Percentiles rank a stretch among this genome's conserved stretches.
These are phyloP conservation scores for Pangasius macronema DNA, from an alignment of 2,797 vertebrate species.

Conservation along the genomic window DNA sequence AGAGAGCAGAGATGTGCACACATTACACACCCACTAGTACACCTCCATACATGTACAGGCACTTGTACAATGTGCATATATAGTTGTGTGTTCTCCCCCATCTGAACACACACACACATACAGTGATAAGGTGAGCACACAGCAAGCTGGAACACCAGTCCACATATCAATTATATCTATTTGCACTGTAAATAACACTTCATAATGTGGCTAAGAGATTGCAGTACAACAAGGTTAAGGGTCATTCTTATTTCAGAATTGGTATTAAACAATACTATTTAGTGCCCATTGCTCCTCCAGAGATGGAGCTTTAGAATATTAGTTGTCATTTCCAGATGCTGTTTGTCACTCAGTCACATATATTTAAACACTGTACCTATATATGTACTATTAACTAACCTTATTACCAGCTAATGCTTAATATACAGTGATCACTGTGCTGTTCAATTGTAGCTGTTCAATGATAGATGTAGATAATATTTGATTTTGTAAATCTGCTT, in stretches of 20 bases:
- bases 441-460: not conserved
- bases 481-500: not conserved
- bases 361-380: constrained; percentile 7
- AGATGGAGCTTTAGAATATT: constrained; percentile 14
- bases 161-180: constrained; percentile 51
- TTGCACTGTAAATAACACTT: constrained; percentile 58
- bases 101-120: constrained; percentile 36
- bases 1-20: constrained; percentile 32
- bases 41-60: constrained; percentile 24
- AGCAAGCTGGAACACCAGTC: constrained; percentile 40
- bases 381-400: not conserved
- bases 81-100: constrained; percentile 19
- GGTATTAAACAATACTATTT: constrained; percentile 30
- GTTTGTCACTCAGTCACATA: constrained; percentile 18
- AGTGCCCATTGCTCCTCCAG: not conserved
- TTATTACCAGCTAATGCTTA: constrained; percentile 6
- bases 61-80: constrained; percentile 35
- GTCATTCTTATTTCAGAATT: constrained; percentile 55
- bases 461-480: not conserved
- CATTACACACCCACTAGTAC: constrained; percentile 35
- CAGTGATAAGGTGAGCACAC: constrained; percentile 47
- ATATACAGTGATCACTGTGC: not conserved
- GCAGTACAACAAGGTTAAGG: constrained; percentile 47
- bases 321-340: not conserved
- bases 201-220: constrained; percentile 52